Evolutionary conservation across 2,797 vertebrate genomes (phyloP).

Genomic region (Neopelma chrysocephalum): DNA sequence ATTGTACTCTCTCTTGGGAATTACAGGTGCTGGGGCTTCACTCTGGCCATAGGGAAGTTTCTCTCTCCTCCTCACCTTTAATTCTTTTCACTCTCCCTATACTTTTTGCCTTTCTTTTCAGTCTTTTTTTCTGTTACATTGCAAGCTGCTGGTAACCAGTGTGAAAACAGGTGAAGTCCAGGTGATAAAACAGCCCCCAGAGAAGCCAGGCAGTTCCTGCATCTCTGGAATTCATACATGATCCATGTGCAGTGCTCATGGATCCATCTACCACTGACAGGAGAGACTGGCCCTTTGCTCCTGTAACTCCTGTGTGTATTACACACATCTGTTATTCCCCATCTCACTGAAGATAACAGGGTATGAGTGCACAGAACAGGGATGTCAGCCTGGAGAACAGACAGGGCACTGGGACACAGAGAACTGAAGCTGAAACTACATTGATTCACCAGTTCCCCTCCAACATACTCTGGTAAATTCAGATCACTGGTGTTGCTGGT

Average conservation of each 20-base stretch:
- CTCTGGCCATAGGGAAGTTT: background rate
- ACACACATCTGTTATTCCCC: background rate
- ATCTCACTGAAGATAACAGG: background rate
- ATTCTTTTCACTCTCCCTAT: background rate
- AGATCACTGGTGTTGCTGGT: background rate
- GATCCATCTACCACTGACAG: background rate
- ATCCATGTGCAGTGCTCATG: rapidly evolving
- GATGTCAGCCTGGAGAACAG: background rate
- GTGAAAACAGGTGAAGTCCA: background rate
- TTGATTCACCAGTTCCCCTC: background rate
- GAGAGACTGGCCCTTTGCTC: background rate
- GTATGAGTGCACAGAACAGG: background rate
- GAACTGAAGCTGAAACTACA: background rate
- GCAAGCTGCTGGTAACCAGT: background rate
- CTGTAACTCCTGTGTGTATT: background rate
- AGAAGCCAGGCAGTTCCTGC: background rate
- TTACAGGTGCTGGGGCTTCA: background rate
- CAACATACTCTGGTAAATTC: background rate
- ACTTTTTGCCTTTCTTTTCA: background rate
- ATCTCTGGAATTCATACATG: background rate
- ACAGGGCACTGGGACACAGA: background rate
- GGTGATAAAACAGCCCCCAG: background rate
- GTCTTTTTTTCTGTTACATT: background rate
- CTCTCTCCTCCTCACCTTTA: background rate
- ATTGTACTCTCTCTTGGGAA: background rate